Evolutionary conservation across 2,888 invertebrate genomes (phyloP), one percentile per base, ranked within the genome.

Genomic region (Leptarthrus brevirostris): DNA sequence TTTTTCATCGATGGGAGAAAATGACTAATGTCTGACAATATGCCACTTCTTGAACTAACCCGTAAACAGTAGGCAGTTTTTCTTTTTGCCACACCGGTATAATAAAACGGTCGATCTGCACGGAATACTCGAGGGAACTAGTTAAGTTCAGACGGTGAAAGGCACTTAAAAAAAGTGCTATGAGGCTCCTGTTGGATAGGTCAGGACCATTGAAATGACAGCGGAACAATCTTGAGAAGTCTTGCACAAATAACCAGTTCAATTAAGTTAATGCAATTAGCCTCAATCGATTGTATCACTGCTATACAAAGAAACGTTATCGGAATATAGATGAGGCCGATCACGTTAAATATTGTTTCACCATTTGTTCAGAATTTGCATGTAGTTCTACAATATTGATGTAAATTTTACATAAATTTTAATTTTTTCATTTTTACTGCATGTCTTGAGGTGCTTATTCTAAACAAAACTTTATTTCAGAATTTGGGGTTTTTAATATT

Each of bases 261-360:
- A 61, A 61, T 40, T 20, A 61, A 61, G 61, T 40, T 36, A 40
- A 61, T 61, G 61, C 61, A 61, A 61, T 61, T 61, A 61, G 61
- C 61, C 40, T 61, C 61, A 36, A 61, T 61, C 61, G 40, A 20
- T 61, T 61, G 20, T 61, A 61, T 61, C 61, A 24, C 20, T 18
- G 20, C 20, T 18, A 40, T 40, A 61, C 44, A 61, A 40, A 40
- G 61, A 61, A 22, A 61, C 61, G 36, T 20, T 40, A 61, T 61
- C 61, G 40, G 61, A 18, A 61, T 61, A 61, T 61, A 40, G 40
- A 61, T 61, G 20, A 61, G 61, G 61, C 16, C 26, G 56, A n/a
- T n/a, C n/a, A n/a, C n/a, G n/a, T n/a, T n/a, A n/a, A n/a, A n/a
- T n/a, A n/a, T n/a, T n/a, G n/a, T n/a, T n/a, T n/a, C n/a, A n/a